These are phyloP conservation scores for Drepana falcataria DNA, from an alignment of 2,888 invertebrate species.

Conservation along the genomic window DNA sequence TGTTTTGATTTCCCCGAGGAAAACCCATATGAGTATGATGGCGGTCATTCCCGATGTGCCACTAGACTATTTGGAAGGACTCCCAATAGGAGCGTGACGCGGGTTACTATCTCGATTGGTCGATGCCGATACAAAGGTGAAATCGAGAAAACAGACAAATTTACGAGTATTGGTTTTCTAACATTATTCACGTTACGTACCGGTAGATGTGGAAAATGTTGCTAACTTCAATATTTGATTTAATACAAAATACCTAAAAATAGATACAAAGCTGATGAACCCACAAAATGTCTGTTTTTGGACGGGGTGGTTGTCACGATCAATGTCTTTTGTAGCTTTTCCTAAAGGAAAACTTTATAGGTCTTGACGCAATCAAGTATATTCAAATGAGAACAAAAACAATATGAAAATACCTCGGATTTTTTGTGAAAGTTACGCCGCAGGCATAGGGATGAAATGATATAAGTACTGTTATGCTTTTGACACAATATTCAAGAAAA, in stretches of 20 bases:
- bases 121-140: constrained; percentile 42
- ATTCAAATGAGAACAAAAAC: constrained; percentile 41
- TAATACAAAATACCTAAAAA: constrained; percentile 26
- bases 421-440: constrained; percentile 25
- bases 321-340: constrained; percentile 33
- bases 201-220: constrained; percentile 32
- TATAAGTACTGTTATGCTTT: constrained; percentile 16
- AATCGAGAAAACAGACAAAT: constrained; percentile 46
- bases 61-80: constrained; percentile 37
- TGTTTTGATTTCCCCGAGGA: constrained; percentile 61
- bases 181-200: constrained; percentile 32
- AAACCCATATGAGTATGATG: constrained; percentile 41
- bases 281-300: constrained; percentile 11
- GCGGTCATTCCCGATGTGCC: constrained; percentile 51
- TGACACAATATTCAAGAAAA: constrained; percentile 4
- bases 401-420: constrained; percentile 43
- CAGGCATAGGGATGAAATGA: constrained; percentile 19
- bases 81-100: constrained; percentile 44
- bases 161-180: constrained; percentile 46
- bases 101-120: constrained; percentile 38
- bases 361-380: constrained; percentile 46
- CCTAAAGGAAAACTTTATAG: constrained; percentile 28
- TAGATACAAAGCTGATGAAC: no score
- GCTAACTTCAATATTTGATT: constrained; percentile 30
- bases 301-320: constrained; percentile 20